Base-by-base conservation (phyloP, 2,113 vertebrate genomes). In the Scophthalmus maximus region DNA sequence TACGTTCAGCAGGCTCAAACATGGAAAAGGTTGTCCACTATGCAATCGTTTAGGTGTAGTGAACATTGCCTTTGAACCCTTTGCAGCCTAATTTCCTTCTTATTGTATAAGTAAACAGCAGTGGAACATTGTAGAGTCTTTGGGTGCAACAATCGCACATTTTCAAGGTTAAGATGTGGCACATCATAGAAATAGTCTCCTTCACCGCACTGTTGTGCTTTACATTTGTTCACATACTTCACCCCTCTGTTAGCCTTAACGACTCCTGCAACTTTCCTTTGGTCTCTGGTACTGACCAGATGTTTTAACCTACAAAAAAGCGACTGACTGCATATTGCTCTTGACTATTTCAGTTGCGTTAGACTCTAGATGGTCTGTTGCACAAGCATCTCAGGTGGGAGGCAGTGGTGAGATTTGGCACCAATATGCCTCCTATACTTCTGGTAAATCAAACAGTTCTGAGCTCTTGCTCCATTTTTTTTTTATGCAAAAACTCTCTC, bases 131-230 rank as follows among this genome's bases (percentile, higher is more conserved):
- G 55, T 23, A 58, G n/a, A n/a, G n/a, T n/a, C n/a, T n/a, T n/a
- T n/a, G n/a, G 26, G 36, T 63, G 52, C 53, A 2, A 20, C 47
- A 61, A 65, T 67, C 17, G 57, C 46, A 50, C 53, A 62, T 82
- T 76, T 77, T 77, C 71, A 82, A 63, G 51, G 76, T 82, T 88
- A 59, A 52, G 67, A 80, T 53, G 56, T 77, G 64, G 47, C 63
- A 55, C 38, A n/a, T n/a, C n/a, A n/a, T n/a, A 64, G 40, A 82
- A 27, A 53, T 14, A 9, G n/a, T 53, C n/a, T 38, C 20, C 40
- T 69, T 26, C 26, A 69, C 65, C 64, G 59, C 0, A 9, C 23
- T 49, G 26, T 61, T 72, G 8, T 62, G 47, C 68, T 25, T 5
- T 52, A 69, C 49, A 62, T 83, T 52, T 60, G 42, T 79, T 86